Conservation (phyloP, 2,797 vertebrate species). For the Rhinoraja longicauda region DNA sequence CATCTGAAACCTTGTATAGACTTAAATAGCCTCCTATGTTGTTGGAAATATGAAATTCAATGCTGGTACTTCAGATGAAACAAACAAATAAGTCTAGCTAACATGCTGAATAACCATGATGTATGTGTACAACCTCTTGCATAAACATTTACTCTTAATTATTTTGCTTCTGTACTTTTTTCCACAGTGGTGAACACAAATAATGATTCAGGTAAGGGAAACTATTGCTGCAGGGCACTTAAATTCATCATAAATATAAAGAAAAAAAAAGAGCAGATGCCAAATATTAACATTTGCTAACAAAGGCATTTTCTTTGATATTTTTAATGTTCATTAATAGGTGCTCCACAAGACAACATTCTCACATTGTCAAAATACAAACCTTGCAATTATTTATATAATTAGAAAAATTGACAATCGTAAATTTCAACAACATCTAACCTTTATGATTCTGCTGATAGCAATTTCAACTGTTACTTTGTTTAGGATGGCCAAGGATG, state of each 20-base stretch:
- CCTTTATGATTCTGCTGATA: neutral
- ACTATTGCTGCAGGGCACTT: neutral
- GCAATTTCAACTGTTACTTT: neutral
- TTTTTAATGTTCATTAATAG: neutral
- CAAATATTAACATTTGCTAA: neutral
- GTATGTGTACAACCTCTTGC: neutral
- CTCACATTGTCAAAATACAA: neutral
- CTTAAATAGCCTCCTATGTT: no score
- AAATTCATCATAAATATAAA: neutral
- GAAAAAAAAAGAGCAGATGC: neutral
- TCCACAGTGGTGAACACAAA: slow-evolving; percentile 21
- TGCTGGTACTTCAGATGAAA: neutral
- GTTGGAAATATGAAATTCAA: neutral
- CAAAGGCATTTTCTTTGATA: neutral
- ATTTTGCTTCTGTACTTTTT: slow-evolving; percentile 1
- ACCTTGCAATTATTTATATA: neutral
- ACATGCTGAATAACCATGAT: no score
- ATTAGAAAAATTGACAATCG: neutral
- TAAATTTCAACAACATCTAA: neutral
- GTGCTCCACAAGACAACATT: neutral
- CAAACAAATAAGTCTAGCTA: neutral
- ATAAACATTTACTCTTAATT: neutral
- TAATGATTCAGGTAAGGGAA: slow-evolving; percentile 2
- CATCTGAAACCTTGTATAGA: no score
- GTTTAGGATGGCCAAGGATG: neutral